A percentile compares a stretch with the other conserved stretches of the same genome.
These are phyloP conservation scores for Lydus trimaculatus DNA, from an alignment of 2,888 invertebrate genomes.

Conservation along the genomic window DNA sequence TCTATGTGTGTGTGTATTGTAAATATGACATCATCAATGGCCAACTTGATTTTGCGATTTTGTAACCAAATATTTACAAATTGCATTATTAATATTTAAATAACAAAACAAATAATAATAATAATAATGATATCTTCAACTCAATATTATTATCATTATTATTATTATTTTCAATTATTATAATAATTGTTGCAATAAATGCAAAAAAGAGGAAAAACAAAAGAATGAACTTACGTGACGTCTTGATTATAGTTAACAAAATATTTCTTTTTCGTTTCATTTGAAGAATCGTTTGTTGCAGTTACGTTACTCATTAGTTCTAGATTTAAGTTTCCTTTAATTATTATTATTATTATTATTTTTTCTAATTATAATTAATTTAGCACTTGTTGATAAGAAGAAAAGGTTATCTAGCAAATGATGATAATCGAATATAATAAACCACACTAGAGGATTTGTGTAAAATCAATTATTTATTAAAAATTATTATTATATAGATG, in stretches of 20 bases:
- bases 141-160: not conserved
- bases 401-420: no score
- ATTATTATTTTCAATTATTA: not conserved
- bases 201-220: not conserved
- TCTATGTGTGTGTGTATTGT: no score
- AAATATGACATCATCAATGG: not conserved
- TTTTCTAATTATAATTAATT: no score
- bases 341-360: no score
- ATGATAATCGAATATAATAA: no score
- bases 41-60: slow-evolving; percentile 2
- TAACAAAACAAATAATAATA: not conserved
- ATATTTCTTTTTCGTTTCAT: slow-evolving; percentile 81
- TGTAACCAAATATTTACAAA: not conserved
- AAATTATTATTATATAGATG: no score
- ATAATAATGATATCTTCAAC: no score
- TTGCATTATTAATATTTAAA: not conserved
- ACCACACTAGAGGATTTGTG: no score
- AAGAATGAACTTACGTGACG: slow-evolving; percentile 83
- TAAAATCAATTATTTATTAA: no score
- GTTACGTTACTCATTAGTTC: slow-evolving; percentile 84
- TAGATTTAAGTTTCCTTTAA: no score
- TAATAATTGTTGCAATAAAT: not conserved
- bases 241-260: slow-evolving; percentile 98
- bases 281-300: slow-evolving; percentile 65
- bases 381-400: no score